Evolutionary conservation across 2,888 invertebrate genomes (phyloP), one percentile per base, ranked within the genome.

Genomic region (Apeira syringaria): DNA sequence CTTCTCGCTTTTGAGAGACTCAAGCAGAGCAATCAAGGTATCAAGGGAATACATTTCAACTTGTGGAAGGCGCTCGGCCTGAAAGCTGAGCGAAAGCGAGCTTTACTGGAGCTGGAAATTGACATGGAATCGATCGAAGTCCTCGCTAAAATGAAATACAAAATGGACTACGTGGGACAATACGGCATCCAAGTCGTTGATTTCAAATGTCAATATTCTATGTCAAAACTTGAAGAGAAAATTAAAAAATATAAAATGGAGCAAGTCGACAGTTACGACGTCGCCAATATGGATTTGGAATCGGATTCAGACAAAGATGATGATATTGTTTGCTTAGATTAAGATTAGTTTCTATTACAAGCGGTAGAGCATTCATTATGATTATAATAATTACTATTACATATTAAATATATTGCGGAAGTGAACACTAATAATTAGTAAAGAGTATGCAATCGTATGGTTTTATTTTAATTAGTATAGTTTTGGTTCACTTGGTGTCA

Each of bases 271-370:
- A 76, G 65, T 11, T 82, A 85, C 35, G 81, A 74, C 31, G 74
- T 81, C 0, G 68, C 80, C 3, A 84, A 85, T 42, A 89, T 89
- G 88, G 87, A 87, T 2, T 50, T 88, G 22, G 78, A 59, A 5
- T 76, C 83, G 0, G 70, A 68, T 8, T 68, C 70, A 1, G 74
- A 78, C 4, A 31, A 39, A 3, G 65, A 71, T 0, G 77, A 75
- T 22, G 46, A n/a, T n/a, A n/a, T 66, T 2, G 51, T 65, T 45
- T 67, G 56, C 39, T 45, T 69, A 43, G 61, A 58, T 33, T 64
- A 63, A 53, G 36, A 6, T 40, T 10, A 11, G 7, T 11, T 17
- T 40, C 11, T 18, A 9, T 10, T n/a, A 13, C 1, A 5, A 10
- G 18, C 20, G 2, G 15, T 15, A 15, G 4, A 2, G 15, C 4